Percentiles rank a stretch among this genome's conserved stretches.
phyloP scores from a whole-genome alignment of 2,888 invertebrate species.

The Papilio elwesi region DNA sequence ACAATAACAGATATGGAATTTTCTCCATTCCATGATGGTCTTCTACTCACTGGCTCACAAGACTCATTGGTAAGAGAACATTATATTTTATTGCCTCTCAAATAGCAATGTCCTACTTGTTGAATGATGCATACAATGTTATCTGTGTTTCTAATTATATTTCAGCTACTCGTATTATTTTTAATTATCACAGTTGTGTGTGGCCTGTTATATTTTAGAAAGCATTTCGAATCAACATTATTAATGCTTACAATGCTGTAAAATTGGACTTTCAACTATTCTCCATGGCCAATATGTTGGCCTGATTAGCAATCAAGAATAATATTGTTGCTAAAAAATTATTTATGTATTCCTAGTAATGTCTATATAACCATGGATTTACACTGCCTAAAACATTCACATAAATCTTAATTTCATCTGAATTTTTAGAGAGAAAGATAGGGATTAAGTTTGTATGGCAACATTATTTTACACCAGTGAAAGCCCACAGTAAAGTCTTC shows the following conservation, averaged over 20 bases:
- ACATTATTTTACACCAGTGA: too few species aligned
- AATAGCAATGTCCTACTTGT: slow-evolving; percentile 50
- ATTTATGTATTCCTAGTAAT: too few species aligned
- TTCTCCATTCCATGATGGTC: slow-evolving; percentile 97
- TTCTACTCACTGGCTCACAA: slow-evolving; percentile 95
- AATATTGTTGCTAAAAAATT: too few species aligned
- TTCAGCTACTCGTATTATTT: slow-evolving; percentile 42
- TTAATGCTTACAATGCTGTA: background rate
- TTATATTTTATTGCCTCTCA: slow-evolving; percentile 40
- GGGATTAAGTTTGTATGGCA: too few species aligned
- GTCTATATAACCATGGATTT: too few species aligned
- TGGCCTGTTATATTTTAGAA: slow-evolving; percentile 33
- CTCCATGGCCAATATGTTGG: too few species aligned
- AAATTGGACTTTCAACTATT: background rate
- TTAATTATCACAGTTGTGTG: slow-evolving; percentile 16
- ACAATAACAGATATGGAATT: slow-evolving; percentile 98
- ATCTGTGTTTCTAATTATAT: slow-evolving; percentile 52
- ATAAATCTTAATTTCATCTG: too few species aligned
- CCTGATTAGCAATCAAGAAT: too few species aligned
- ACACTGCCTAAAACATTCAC: too few species aligned
- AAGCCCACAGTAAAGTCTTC: too few species aligned
- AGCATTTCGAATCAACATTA: slow-evolving; percentile 27
- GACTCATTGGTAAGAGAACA: slow-evolving; percentile 88
- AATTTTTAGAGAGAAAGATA: too few species aligned
- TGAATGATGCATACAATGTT: slow-evolving; percentile 48